These are phyloP conservation scores for Holacanthella duospinosa DNA, from an alignment of 2,888 invertebrate genomes.

Conservation along the genomic window DNA sequence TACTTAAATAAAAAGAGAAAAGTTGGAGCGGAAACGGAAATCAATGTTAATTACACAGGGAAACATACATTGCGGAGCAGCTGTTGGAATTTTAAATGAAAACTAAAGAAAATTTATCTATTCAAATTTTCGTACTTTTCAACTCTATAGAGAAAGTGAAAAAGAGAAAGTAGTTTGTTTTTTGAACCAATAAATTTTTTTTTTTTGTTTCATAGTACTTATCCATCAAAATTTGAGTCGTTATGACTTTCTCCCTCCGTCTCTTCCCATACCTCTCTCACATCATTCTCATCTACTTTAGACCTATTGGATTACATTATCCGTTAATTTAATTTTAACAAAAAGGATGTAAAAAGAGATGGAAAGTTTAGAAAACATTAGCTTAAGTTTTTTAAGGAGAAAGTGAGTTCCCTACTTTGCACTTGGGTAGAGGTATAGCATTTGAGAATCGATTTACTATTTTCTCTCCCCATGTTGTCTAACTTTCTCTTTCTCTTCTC, in stretches of 20 bases:
- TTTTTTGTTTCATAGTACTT: not conserved
- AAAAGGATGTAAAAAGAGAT: not conserved
- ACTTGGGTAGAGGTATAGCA: too few species aligned
- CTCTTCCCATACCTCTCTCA: not conserved
- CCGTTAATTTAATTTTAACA: not conserved
- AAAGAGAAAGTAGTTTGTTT: too few species aligned
- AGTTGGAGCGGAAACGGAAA: too few species aligned
- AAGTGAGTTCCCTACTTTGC: not conserved
- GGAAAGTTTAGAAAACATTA: not conserved
- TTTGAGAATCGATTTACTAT: not conserved
- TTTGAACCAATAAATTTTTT: too few species aligned
- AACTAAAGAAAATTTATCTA: too few species aligned
- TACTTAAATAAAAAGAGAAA: not conserved
- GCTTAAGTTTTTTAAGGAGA: not conserved
- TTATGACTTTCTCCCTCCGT: too few species aligned
- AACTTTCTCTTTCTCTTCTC: constrained; percentile 5
- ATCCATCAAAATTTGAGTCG: not conserved
- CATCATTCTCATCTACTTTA: not conserved
- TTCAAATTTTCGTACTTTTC: too few species aligned
- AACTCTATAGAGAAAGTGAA: too few species aligned
- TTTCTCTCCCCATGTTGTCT: not conserved
- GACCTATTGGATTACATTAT: not conserved
- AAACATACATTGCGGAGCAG: too few species aligned
- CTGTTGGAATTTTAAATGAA: too few species aligned
- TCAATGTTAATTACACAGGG: too few species aligned